Evolutionary conservation across 2,113 vertebrate genomes (phyloP), one percentile per base, ranked within the genome.

Genomic region (Pardalotus punctatus): DNA sequence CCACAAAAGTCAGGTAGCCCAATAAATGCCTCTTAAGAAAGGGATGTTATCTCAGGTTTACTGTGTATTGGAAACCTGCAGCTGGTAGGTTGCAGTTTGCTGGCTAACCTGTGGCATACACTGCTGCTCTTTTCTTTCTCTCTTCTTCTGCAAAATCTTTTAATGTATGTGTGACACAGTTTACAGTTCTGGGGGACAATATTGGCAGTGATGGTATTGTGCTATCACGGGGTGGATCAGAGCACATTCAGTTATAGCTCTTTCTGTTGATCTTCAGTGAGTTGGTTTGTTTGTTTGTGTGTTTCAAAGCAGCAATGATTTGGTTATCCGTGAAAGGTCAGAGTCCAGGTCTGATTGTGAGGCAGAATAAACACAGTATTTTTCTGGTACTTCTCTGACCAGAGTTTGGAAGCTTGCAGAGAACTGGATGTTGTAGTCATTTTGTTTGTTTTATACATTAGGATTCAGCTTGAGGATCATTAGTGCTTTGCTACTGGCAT

Each of bases 21-120:
- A 27, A 9, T 28, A 17, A 64, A 50, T 40, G 14, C 13, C 24
- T 50, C 10, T n/a, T 8, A 47, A 36, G 33, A 67, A 23, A 29
- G 56, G n/a, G 31, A 9, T 77, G 17, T 24, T 80, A 19, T 5
- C 12, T 65, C 43, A 3, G 0, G 0, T 73, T 73, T 35, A 10
- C 20, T 1, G 0, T 19, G 0, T 50, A 17, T 16, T 78, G 57
- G 40, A 51, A 33, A 27, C 23, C 3, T 33, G 47, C 5, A 43
- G 0, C 13, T 53, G 20, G 31, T 62, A 50, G 35, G 14, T 20
- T 72, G 53, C 17, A 27, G 60, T 69, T 35, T 48, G 5, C 28
- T 33, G 40, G 12, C 28, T 45, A 24, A 23, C 10, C 25, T 81
- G n/a, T 65, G 64, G 17, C 67, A 57, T 57, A 12, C 12, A 2